Evolutionary conservation across 2,888 invertebrate species (phyloP), one percentile per base, ranked within the genome.

Genomic region (Sarcophaga subvicina): DNA sequence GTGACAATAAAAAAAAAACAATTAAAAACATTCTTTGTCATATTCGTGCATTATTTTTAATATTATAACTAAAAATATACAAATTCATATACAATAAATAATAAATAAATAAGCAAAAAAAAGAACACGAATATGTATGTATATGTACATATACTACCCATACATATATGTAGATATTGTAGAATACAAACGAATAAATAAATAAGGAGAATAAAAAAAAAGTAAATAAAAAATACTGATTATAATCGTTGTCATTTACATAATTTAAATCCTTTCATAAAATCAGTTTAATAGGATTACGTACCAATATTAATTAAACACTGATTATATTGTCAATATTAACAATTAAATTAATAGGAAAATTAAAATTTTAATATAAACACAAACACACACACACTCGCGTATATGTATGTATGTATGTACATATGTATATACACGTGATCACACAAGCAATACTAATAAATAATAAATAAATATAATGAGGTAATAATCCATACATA

Each of bases 251-350:
- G 83, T 78, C 83, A 86, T 86, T 86, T 86, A 80, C 86, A 86
- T 86, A 86, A 86, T 86, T 86, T 80, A 83, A 86, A 86, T 80
- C 86, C 83, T 64, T 73, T 78, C 83, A 83, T 83, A 86, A 86
- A 83, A 83, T 83, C 86, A 77, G 77, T 83, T 86, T 86, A 86
- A 86, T 86, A 86, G 83, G 86, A 86, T 83, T 86, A 86, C 80
- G 80, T 83, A 73, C 80, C 80, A 80, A 83, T 86, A 86, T 86
- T 86, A 86, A 83, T 86, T 86, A 86, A 86, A 86, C 80, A 86
- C 86, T 86, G 83, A 86, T 86, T 86, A 83, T 83, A 83, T 75
- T 86, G 86, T 83, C 83, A 86, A 86, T 86, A 80, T 86, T 86
- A 83, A 83, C 86, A 86, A 83, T 80, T 86, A 83, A 80, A 83